These are phyloP conservation scores for Craniophora ligustri DNA, from an alignment of 2,888 invertebrate genomes.

Conservation along the genomic window DNA sequence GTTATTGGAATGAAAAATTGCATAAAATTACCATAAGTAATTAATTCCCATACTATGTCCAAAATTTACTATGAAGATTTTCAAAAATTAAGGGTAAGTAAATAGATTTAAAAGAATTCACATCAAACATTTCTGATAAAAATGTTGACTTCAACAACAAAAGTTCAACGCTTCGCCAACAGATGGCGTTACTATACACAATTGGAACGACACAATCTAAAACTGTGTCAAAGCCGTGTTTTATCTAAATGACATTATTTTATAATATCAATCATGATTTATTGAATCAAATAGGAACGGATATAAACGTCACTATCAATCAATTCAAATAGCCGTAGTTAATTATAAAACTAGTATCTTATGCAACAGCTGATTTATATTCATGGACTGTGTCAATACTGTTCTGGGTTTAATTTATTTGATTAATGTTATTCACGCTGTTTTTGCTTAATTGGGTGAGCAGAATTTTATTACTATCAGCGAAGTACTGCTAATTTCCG, in stretches of 20 bases:
- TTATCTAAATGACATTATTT: constrained; percentile 68
- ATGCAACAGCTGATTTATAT: constrained; percentile 51
- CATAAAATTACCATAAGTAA: no score
- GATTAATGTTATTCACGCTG: constrained; percentile 50
- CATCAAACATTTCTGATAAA: not conserved
- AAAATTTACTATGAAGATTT: no score
- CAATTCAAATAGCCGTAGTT: constrained; percentile 55
- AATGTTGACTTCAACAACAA: constrained; percentile 6
- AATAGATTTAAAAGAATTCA: constrained; percentile 12
- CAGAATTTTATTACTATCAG: constrained; percentile 20
- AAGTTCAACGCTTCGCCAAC: constrained; percentile 53
- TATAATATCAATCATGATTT: constrained; percentile 68
- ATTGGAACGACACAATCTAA: constrained; percentile 27
- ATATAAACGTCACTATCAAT: constrained; percentile 68
- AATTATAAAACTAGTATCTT: constrained; percentile 53
- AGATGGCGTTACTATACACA: constrained; percentile 75
- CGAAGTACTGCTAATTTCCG: not conserved
- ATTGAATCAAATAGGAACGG: constrained; percentile 66
- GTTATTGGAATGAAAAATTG: no score
- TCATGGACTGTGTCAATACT: constrained; percentile 52
- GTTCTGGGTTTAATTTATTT: constrained; percentile 41
- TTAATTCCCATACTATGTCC: no score
- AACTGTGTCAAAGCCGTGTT: constrained; percentile 78
- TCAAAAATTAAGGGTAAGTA: no score
- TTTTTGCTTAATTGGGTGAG: constrained; percentile 42